Conservation (phyloP, 1,140 invertebrate genomes). For the Stratiolaelaps scimitus region DNA sequence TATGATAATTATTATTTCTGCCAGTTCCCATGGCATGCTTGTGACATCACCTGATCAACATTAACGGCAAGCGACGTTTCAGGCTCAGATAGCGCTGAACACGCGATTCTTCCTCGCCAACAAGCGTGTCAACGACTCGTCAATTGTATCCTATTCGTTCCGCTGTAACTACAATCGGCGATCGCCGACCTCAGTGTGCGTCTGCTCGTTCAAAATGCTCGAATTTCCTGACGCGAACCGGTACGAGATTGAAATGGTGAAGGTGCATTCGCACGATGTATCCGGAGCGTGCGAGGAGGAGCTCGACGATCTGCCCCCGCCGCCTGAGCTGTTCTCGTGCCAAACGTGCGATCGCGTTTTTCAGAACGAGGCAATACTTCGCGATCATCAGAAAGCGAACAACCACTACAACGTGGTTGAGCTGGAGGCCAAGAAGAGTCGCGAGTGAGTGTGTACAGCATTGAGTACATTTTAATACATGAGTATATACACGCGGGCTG, state of each 20-base stretch:
- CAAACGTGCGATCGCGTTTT: conserved; percentile 10
- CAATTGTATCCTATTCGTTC: conserved; percentile 24
- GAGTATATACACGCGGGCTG: neutral
- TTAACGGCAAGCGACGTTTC: too few relatives aligned
- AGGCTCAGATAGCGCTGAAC: conserved; percentile 15
- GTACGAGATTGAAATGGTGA: conserved; percentile 25
- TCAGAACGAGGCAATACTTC: conserved; percentile 21
- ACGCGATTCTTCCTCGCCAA: conserved; percentile 26
- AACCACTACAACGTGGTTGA: conserved; percentile 18
- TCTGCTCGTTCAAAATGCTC: conserved; percentile 28
- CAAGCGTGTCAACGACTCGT: conserved; percentile 22
- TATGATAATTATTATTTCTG: too few relatives aligned
- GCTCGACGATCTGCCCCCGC: conserved; percentile 11
- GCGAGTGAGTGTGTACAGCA: conserved; percentile 2
- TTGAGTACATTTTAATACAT: too few relatives aligned
- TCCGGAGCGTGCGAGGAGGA: conserved; percentile 2
- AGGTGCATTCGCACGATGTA: conserved; percentile 16
- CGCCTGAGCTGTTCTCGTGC: conserved; percentile 7
- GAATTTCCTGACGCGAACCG: conserved; percentile 9
- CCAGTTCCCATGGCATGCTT: too few relatives aligned
- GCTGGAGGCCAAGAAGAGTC: conserved; percentile 6
- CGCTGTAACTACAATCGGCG: conserved; percentile 21
- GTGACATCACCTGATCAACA: neutral
- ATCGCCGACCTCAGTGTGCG: conserved; percentile 6
- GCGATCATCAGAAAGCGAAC: conserved; percentile 18